These are phyloP conservation scores for Chamaea fasciata DNA, from an alignment of 2,113 vertebrate species.

Conservation along the genomic window DNA sequence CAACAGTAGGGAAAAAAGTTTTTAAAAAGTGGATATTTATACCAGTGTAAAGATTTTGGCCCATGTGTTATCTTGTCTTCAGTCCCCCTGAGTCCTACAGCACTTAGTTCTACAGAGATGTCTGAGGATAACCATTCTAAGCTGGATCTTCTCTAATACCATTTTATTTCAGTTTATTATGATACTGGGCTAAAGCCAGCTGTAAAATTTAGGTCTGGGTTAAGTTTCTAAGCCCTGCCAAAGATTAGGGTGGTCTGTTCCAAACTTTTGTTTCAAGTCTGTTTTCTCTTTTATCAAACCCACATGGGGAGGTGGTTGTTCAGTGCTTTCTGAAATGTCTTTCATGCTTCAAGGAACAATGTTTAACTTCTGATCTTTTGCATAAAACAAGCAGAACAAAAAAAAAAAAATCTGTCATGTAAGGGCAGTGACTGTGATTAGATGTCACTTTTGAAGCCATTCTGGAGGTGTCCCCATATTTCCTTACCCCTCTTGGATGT, in stretches of 20 bases:
- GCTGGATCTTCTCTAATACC: not conserved
- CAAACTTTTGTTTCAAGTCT: not conserved
- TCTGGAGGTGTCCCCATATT: rapidly evolving
- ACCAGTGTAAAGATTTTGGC: not conserved
- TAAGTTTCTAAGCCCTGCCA: not conserved
- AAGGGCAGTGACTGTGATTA: not conserved
- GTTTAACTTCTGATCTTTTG: not conserved
- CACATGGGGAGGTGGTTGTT: not conserved
- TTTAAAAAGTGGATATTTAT: not conserved
- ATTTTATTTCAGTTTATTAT: not conserved
- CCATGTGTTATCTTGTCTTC: not conserved
- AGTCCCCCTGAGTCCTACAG: not conserved
- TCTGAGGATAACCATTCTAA: not conserved
- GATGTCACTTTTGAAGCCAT: not conserved
- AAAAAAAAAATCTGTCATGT: not conserved
- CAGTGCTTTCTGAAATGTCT: not conserved
- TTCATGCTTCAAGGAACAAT: not conserved
- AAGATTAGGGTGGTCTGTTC: not conserved
- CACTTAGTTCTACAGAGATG: not conserved
- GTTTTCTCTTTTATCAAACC: not conserved
- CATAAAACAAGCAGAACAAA: not conserved
- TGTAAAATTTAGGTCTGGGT: not conserved
- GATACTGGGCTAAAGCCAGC: not conserved
- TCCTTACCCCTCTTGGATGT: not conserved
- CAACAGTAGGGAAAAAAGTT: not conserved